phyloP scores from a whole-genome alignment of 2,888 invertebrate genomes.

The Gymnocheta viridis region DNA sequence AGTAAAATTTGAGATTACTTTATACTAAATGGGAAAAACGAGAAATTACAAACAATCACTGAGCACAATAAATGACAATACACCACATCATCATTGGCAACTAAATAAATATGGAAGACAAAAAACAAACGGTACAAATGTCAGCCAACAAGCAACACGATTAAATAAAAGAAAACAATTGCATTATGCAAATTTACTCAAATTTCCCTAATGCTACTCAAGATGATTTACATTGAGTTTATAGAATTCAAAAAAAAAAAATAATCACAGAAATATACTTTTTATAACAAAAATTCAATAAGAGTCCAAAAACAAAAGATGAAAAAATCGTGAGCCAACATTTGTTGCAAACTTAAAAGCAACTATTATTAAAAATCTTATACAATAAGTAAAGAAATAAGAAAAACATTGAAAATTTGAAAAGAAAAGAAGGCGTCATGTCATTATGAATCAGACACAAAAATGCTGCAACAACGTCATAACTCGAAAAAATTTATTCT shows the following conservation, averaged over 20 bases:
- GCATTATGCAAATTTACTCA: slow-evolving; percentile 58
- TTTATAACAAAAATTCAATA: slow-evolving; percentile 37
- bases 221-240: slow-evolving; percentile 8
- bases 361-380: slow-evolving; percentile 24
- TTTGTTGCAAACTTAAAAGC: slow-evolving; percentile 26
- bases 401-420: background rate
- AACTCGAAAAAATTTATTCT: too few species aligned
- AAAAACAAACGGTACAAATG: background rate
- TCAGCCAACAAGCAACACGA: slow-evolving; percentile 5
- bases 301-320: background rate
- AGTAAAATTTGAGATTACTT: slow-evolving; percentile 40
- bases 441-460: slow-evolving; percentile 43
- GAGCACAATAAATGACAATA: slow-evolving; percentile 1
- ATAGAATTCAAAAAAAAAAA: background rate
- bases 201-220: slow-evolving; percentile 33
- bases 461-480: too few species aligned
- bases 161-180: slow-evolving; percentile 4
- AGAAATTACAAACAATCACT: background rate
- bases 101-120: background rate
- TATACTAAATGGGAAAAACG: background rate
- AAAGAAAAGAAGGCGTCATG: slow-evolving; percentile 34
- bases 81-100: slow-evolving; percentile 13
- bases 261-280: slow-evolving; percentile 17
- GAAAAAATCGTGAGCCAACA: slow-evolving; percentile 2
- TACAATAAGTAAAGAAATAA: background rate